These are phyloP conservation scores for Semicossyphus pulcher DNA, from an alignment of 2,113 vertebrate genomes.

Conservation along the genomic window DNA sequence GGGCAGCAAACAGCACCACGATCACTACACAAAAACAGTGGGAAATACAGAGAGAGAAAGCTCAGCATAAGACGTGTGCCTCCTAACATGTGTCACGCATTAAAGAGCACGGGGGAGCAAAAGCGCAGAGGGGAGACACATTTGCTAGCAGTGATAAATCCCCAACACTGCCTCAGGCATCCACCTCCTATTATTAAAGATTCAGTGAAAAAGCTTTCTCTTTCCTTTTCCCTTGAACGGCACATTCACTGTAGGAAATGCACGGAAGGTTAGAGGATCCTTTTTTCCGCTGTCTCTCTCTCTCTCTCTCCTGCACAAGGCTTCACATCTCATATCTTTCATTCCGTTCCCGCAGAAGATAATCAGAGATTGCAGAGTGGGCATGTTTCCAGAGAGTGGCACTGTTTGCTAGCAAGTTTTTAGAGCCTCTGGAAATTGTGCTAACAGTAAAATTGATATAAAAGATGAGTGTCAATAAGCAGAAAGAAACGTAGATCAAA, in stretches of 20 bases:
- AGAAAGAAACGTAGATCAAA: too few species aligned
- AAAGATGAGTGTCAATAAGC: too few species aligned
- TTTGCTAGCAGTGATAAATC: conserved; percentile 79
- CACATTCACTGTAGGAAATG: conserved; percentile 55
- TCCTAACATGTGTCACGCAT: conserved; percentile 78
- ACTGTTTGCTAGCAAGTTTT: conserved; percentile 19
- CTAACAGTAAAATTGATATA: too few species aligned
- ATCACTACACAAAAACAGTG: conserved; percentile 70
- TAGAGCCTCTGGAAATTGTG: background rate
- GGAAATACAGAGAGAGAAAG: conserved; percentile 38
- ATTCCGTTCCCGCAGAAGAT: conserved; percentile 34
- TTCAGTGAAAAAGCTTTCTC: conserved; percentile 68
- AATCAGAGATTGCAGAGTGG: conserved; percentile 38
- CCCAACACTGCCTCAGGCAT: conserved; percentile 68
- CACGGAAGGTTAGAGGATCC: conserved; percentile 27
- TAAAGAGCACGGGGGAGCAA: conserved; percentile 67
- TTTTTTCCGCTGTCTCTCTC: background rate
- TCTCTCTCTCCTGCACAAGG: conserved; percentile 10
- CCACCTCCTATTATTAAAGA: conserved; percentile 79
- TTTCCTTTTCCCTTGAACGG: conserved; percentile 58
- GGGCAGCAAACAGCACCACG: conserved; percentile 82
- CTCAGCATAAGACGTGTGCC: conserved; percentile 59
- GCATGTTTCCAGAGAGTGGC: conserved; percentile 41
- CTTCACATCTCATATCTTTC: conserved; percentile 41
- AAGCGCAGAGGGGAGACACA: conserved; percentile 65